A percentile compares a stretch with the other conserved stretches of the same genome.
These are phyloP conservation scores for Lasioglossum zephyrum DNA, from an alignment of 2,888 invertebrate genomes.

Conservation along the genomic window DNA sequence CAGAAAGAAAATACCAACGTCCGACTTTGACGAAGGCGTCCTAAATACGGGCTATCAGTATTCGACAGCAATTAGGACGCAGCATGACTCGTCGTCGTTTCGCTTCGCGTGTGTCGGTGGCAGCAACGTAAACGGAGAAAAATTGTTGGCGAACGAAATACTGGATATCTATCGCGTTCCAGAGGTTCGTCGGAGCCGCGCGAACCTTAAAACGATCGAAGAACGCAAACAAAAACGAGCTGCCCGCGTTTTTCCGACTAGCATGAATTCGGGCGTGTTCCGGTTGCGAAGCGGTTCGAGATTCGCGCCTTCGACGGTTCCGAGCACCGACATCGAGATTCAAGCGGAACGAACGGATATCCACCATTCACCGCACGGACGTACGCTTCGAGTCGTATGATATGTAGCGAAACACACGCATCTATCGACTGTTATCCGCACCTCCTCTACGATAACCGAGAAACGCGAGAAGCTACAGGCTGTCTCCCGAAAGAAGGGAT, in stretches of 20 bases:
- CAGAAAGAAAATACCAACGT: not conserved
- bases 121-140: not conserved
- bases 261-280: not conserved
- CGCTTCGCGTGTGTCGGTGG: not conserved
- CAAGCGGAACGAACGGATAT: not conserved
- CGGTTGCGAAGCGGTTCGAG: constrained; percentile 41
- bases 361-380: not conserved
- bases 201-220: not conserved
- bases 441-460: constrained; percentile 1
- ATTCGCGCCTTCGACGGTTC: constrained; percentile 37
- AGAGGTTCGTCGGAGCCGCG: constrained; percentile 14
- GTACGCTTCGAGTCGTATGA: constrained; percentile 18
- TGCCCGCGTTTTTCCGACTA: not conserved
- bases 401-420: constrained; percentile 26
- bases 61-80: not conserved
- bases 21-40: not conserved
- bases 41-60: not conserved
- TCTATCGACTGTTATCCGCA: not conserved
- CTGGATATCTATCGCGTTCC: not conserved
- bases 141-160: not conserved
- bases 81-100: not conserved
- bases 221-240: not conserved
- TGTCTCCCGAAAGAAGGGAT: not conserved
- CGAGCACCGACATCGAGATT: not conserved
- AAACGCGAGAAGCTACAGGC: not conserved